These are phyloP conservation scores for Thymelicus acteon DNA, from an alignment of 2,888 invertebrate species.

Conservation along the genomic window DNA sequence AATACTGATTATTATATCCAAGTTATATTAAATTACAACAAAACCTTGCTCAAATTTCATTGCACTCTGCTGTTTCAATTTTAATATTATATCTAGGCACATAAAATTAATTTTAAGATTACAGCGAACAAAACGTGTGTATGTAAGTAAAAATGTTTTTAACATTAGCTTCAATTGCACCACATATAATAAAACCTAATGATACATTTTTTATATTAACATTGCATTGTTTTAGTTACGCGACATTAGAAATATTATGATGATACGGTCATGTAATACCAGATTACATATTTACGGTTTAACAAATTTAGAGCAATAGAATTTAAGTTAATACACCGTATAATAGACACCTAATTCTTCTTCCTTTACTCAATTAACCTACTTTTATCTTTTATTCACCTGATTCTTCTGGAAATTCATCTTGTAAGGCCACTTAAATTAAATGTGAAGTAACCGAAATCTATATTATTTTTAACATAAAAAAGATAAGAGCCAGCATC, in stretches of 20 bases:
- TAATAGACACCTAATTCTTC: too few relatives aligned
- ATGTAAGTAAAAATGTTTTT: neutral
- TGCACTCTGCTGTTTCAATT: neutral
- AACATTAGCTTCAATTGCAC: constrained; percentile 23
- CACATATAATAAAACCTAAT: constrained; percentile 26
- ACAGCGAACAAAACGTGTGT: constrained; percentile 1
- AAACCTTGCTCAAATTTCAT: constrained; percentile 13
- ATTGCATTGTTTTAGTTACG: constrained; percentile 31
- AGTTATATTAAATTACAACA: neutral
- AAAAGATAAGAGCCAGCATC: too few relatives aligned
- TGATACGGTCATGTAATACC: constrained; percentile 4
- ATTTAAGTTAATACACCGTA: too few relatives aligned
- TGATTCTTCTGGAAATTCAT: too few relatives aligned
- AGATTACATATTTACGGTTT: constrained; percentile 1
- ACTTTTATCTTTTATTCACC: too few relatives aligned
- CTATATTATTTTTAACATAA: too few relatives aligned
- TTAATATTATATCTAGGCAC: neutral
- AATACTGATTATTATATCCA: neutral
- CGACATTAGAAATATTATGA: neutral
- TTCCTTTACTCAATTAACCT: too few relatives aligned
- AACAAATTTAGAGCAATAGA: neutral
- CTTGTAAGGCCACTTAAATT: too few relatives aligned
- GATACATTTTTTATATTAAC: constrained; percentile 16
- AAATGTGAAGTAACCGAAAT: too few relatives aligned
- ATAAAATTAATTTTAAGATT: constrained; percentile 4